phyloP scores from a whole-genome alignment of 2,113 vertebrate genomes.

The Excalfactoria chinensis region DNA sequence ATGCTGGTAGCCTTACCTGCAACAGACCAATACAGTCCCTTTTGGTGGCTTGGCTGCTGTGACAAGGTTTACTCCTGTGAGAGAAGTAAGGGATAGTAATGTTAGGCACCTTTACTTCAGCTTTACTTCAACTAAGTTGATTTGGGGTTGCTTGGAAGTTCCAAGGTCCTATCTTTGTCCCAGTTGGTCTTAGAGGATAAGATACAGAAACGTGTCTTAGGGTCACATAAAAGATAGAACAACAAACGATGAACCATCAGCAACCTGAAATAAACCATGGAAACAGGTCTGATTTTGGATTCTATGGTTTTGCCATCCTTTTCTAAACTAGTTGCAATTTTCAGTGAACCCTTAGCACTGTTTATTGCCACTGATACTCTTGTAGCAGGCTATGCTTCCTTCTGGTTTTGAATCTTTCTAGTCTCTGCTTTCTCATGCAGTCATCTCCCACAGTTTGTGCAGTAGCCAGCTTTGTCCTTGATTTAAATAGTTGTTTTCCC shows the following conservation, averaged over 20 bases:
- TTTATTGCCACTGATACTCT: neutral
- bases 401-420: neutral
- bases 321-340: neutral
- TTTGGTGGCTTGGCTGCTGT: neutral
- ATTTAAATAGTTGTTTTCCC: slow-evolving; percentile 59
- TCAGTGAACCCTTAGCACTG: neutral
- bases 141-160: neutral
- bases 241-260: neutral
- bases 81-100: neutral
- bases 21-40: neutral
- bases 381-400: neutral
- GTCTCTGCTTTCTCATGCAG: neutral
- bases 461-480: slow-evolving; percentile 64
- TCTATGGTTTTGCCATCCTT: neutral
- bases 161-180: neutral
- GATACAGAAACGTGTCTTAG: neutral
- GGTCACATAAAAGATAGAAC: neutral
- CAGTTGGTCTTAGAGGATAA: neutral
- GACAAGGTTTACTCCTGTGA: neutral
- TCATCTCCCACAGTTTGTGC: neutral
- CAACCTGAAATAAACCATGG: neutral
- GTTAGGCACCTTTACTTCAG: neutral
- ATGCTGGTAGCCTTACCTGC: neutral
- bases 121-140: neutral
- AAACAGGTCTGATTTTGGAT: neutral